These are phyloP conservation scores for Hydrocynus forskahlii DNA, from an alignment of 2,797 vertebrate species.

Conservation along the genomic window DNA sequence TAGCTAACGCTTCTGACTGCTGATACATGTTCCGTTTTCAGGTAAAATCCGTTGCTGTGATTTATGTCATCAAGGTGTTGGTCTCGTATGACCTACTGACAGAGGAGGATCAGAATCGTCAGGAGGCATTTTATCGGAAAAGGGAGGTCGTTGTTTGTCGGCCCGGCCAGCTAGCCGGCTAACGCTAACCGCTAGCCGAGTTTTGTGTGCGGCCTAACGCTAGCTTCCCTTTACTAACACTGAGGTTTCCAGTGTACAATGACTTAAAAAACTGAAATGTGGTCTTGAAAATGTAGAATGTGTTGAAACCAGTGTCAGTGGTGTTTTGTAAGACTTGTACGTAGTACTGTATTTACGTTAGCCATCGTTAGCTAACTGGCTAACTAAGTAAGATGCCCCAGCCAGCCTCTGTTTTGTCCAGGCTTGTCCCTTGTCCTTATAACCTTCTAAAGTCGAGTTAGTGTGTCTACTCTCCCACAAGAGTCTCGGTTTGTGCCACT, in stretches of 20 bases:
- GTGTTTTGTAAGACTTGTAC: too few relatives aligned
- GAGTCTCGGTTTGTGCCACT: background rate
- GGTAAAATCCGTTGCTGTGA: slow-evolving; percentile 62
- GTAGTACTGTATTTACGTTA: too few relatives aligned
- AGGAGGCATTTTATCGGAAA: background rate
- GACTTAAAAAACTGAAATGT: too few relatives aligned
- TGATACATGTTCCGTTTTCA: slow-evolving; percentile 84
- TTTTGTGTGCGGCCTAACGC: slow-evolving; percentile 61
- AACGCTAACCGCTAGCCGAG: slow-evolving; percentile 36
- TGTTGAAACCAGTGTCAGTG: too few relatives aligned
- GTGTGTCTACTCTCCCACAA: background rate
- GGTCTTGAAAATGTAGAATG: background rate
- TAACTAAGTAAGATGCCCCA: too few relatives aligned
- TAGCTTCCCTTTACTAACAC: slow-evolving; percentile 1
- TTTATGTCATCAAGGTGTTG: accelerated
- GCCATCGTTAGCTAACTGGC: too few relatives aligned
- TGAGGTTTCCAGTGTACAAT: background rate
- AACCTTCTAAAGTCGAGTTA: background rate
- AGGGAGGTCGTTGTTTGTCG: slow-evolving; percentile 66
- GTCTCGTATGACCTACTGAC: accelerated
- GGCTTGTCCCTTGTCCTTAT: background rate
- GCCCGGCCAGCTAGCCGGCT: slow-evolving; percentile 49
- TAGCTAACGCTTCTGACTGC: slow-evolving; percentile 57
- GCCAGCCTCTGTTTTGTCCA: background rate
- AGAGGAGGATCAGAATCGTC: too few relatives aligned